phyloP scores from a whole-genome alignment of 2,888 invertebrate species.

The Drosophila formosana region DNA sequence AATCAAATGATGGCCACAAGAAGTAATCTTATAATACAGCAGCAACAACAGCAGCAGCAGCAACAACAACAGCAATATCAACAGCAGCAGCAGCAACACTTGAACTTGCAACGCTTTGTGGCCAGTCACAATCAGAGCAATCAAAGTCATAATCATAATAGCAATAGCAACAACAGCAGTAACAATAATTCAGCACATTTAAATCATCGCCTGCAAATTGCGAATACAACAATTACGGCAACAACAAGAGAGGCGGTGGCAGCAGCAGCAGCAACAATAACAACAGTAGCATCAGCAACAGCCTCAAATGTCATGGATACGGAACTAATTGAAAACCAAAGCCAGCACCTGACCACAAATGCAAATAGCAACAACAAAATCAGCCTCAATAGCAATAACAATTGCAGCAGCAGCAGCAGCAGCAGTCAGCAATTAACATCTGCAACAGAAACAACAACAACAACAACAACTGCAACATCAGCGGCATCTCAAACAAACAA shows the following conservation, averaged over 20 bases:
- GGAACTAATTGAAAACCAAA: constrained; percentile 81
- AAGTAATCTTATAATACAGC: constrained; percentile 83
- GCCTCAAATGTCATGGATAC: constrained; percentile 70
- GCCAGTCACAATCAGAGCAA: constrained; percentile 78
- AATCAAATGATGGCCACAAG: constrained; percentile 74
- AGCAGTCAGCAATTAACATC: constrained; percentile 70
- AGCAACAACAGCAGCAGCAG: constrained; percentile 75
- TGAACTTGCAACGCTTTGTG: constrained; percentile 83
- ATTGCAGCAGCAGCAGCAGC: constrained; percentile 45
- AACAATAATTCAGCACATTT: constrained; percentile 74
- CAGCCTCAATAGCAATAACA: constrained; percentile 71
- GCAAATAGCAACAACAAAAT: constrained; percentile 76
- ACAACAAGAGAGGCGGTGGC: constrained; percentile 70
- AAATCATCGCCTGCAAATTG: constrained; percentile 82
- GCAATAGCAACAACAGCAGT: constrained; percentile 54
- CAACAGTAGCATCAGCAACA: constrained; percentile 33
- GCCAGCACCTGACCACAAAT: constrained; percentile 74
- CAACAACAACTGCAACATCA: constrained; percentile 48
- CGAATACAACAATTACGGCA: constrained; percentile 84
- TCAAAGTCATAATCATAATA: constrained; percentile 57
- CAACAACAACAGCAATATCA: constrained; percentile 73
- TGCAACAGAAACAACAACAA: constrained; percentile 42
- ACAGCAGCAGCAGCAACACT: constrained; percentile 78
- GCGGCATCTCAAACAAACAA: constrained; percentile 68
- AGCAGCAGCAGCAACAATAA: constrained; percentile 33